phyloP scores from a whole-genome alignment of 2,888 invertebrate genomes.

The Elegia similella region DNA sequence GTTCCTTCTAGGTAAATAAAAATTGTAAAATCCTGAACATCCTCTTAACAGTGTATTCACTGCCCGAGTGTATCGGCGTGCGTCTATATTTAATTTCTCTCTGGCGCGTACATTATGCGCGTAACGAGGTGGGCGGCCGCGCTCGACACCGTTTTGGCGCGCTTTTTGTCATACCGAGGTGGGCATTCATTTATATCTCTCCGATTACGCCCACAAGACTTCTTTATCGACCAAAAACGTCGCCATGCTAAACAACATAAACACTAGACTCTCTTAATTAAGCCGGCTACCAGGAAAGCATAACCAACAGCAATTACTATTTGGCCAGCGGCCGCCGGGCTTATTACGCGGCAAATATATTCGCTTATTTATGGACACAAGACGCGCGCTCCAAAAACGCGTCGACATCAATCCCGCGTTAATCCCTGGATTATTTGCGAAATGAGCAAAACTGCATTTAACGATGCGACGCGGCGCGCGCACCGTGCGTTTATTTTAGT shows the following conservation, averaged over 20 bases:
- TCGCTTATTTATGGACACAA: conserved; percentile 59
- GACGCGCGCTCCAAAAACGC: conserved; percentile 52
- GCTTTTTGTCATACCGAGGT: conserved; percentile 32
- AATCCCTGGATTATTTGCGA: conserved; percentile 65
- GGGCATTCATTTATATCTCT: conserved; percentile 32
- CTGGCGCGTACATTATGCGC: conserved; percentile 35
- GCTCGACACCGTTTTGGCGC: conserved; percentile 28
- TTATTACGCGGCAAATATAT: conserved; percentile 45
- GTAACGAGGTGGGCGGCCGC: conserved; percentile 48
- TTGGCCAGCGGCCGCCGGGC: conserved; percentile 37
- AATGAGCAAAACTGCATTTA: conserved; percentile 65
- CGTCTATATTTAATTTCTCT: conserved; percentile 36
- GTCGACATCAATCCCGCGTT: conserved; percentile 61
- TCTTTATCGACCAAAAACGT: conserved; percentile 11
- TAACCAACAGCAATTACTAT: conserved; percentile 49
- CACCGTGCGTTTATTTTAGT: conserved; percentile 51
- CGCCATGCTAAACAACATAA: conserved; percentile 26
- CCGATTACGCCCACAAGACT: conserved; percentile 28
- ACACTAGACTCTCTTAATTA: conserved; percentile 48
- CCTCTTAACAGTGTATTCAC: not conserved
- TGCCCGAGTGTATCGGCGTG: not conserved
- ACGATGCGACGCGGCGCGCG: conserved; percentile 43
- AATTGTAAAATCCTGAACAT: too few species aligned
- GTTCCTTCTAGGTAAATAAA: too few species aligned
- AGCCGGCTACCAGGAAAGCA: conserved; percentile 49